These are phyloP conservation scores for Liasis olivaceus DNA, from an alignment of 2,797 vertebrate species.

Conservation along the genomic window DNA sequence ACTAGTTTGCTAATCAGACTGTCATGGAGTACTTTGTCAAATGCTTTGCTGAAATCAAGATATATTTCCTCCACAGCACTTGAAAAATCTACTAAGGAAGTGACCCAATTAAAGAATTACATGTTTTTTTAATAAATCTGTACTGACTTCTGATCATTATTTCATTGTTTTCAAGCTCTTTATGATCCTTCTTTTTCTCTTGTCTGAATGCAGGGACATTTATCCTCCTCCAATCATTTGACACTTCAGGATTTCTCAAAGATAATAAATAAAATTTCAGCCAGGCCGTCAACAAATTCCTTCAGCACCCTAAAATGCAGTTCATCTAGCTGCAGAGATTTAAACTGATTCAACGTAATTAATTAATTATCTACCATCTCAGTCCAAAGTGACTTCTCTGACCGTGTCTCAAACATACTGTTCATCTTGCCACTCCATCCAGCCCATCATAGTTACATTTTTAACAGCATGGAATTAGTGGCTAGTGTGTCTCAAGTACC, in stretches of 20 bases:
- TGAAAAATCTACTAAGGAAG: not conserved
- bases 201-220: not conserved
- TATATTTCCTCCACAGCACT: not conserved
- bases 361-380: not conserved
- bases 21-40: not conserved
- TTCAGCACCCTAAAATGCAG: not conserved
- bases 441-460: not conserved
- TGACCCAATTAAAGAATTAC: not conserved
- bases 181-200: not conserved
- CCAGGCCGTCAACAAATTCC: not conserved
- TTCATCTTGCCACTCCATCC: not conserved
- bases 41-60: not conserved
- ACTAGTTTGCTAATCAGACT: not conserved
- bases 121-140: not conserved
- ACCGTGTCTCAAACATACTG: not conserved
- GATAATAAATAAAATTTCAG: not conserved
- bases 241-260: not conserved
- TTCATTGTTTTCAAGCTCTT: not conserved
- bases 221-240: not conserved
- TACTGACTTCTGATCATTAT: not conserved
- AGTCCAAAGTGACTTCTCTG: not conserved
- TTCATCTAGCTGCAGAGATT: not conserved
- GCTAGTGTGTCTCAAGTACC: not conserved
- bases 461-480: not conserved
- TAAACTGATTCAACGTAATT: not conserved